Evolutionary conservation across 2,113 vertebrate genomes (phyloP).

Genomic region (Tachuris rubrigastra): DNA sequence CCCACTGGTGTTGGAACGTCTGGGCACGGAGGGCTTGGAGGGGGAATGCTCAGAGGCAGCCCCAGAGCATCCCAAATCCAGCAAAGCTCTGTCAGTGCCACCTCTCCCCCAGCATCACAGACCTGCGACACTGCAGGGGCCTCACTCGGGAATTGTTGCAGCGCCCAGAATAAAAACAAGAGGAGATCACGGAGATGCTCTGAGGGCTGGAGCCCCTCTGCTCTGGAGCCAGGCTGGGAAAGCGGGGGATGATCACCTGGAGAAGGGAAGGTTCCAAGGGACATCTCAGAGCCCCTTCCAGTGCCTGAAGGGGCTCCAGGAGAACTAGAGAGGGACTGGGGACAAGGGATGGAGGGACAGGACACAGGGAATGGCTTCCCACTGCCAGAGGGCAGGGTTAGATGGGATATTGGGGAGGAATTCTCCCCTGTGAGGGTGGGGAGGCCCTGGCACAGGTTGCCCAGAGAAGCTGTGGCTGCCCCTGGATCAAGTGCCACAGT

Average conservation of each 20-base stretch:
- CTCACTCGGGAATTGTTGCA: accelerated
- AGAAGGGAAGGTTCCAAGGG: neutral
- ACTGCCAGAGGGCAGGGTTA: neutral
- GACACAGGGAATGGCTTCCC: neutral
- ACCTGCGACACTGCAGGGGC: neutral
- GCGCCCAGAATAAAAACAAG: neutral
- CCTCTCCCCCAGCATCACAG: no score
- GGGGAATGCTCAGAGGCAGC: neutral
- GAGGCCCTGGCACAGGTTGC: neutral
- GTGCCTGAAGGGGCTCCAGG: neutral
- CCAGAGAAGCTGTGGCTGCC: neutral
- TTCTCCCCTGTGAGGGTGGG: neutral
- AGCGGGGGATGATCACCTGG: neutral
- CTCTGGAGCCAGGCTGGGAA: neutral
- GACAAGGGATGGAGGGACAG: neutral
- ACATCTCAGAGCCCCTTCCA: neutral
- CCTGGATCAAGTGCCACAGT: no score
- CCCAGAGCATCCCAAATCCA: neutral
- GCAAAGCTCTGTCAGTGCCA: neutral
- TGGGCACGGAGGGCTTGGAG: neutral
- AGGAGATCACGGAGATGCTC: accelerated
- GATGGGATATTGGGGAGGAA: neutral
- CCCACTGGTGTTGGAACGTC: neutral
- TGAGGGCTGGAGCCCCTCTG: neutral
- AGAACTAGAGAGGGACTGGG: neutral